phyloP scores from a whole-genome alignment of 2,113 vertebrate genomes.

The Carettochelys insculpta region DNA sequence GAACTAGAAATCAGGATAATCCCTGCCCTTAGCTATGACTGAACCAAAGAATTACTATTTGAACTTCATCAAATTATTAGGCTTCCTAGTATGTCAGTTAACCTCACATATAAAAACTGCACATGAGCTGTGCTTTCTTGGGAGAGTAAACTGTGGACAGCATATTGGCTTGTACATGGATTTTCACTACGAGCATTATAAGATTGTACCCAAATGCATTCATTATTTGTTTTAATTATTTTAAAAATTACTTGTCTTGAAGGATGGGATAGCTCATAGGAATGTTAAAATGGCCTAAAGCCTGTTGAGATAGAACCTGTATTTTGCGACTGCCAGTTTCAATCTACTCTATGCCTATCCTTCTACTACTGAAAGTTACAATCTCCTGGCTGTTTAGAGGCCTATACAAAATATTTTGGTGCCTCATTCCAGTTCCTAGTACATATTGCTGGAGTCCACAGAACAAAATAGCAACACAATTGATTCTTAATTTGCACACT shows the following conservation, averaged over 20 bases:
- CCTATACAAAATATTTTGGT: constrained; percentile 31
- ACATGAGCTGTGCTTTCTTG: neutral
- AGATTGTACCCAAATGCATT: neutral
- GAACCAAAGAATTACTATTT: neutral
- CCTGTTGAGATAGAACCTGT: neutral
- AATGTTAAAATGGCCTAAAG: neutral
- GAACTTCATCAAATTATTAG: neutral
- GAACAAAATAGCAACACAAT: constrained; percentile 29
- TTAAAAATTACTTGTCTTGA: neutral
- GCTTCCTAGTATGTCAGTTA: neutral
- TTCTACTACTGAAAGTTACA: constrained; percentile 17
- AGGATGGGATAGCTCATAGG: neutral
- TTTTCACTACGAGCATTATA: neutral
- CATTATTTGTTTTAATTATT: neutral
- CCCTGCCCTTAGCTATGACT: neutral
- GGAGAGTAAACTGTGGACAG: neutral
- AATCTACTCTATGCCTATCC: constrained; percentile 14
- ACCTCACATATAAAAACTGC: neutral
- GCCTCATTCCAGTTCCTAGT: constrained; percentile 18
- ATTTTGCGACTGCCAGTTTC: neutral
- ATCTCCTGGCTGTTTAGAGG: neutral
- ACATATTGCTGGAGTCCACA: neutral
- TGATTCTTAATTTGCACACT: constrained; percentile 19
- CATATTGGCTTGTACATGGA: neutral
- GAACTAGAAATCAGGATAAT: neutral